Base-by-base conservation (phyloP, 2,113 vertebrate genomes). In the Apaloderma vittatum region DNA sequence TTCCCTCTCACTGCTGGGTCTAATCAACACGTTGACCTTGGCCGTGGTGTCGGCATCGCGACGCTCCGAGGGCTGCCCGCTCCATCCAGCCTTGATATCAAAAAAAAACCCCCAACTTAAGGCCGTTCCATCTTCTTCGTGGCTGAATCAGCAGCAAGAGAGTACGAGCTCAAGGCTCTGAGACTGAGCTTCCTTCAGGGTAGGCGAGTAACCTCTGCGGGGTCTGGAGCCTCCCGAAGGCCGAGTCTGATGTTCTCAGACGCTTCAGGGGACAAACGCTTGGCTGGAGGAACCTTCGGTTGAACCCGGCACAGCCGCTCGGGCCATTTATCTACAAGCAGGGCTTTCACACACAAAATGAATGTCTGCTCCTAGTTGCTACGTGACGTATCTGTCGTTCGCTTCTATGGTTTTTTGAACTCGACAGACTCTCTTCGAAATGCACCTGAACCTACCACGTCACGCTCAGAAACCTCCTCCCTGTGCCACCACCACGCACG, bases 21-120 rank as follows among this genome's bases (percentile, higher is more conserved):
- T 36, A 23, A 62, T 62, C 59, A 32, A 51, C 1, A 1, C 3
- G 0, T 2, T 66, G 68, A 71, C 93, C 90, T 70, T 77, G 87
- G 80, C 73, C 59, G 45, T 0, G 1, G 45, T 0, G 1, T 6
- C 30, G n/a, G 22, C 8, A 2, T 15, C 1, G 0, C 1, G 74
- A 63, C 54, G 80, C 40, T 40, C 40, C 40, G 40, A 40, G 40
- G 40, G 40, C 10, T 12, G 40, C 40, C 40, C 12, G 40, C 40
- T 40, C 40, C 40, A 40, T 40, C 40, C 40, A 43, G 78, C 94
- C 78, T 77, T 61, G 63, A 73, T n/a, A 54, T 4, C 0, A 3
- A 22, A 73, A 55, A 74, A 43, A 46, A 46, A 8, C 37, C 37
- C 37, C 11, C 40, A 40, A 8, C 40, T 57, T 26, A 23, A 86